Percentiles rank a stretch among this genome's conserved stretches.
Evolutionary conservation across 2,888 invertebrate species (phyloP).

Genomic region (Dasysyrphus tricinctus): DNA sequence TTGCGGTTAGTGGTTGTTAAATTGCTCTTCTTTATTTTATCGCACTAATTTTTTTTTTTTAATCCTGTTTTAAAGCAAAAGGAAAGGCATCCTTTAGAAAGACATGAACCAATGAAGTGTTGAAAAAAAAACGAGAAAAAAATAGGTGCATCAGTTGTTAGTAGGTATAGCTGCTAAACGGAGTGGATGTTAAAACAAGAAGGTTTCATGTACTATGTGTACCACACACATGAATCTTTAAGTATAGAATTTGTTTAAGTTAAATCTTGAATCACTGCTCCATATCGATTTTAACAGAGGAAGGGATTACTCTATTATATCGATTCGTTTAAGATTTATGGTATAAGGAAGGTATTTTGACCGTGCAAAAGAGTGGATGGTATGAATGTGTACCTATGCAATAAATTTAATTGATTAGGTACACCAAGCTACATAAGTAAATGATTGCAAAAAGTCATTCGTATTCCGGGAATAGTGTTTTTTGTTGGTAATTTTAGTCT

Average conservation of each 20-base stretch:
- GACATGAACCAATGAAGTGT: background rate
- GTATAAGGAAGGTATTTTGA: background rate
- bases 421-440: too few species aligned
- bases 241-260: background rate
- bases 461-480: too few species aligned
- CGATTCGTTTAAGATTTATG: background rate
- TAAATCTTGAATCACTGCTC: background rate
- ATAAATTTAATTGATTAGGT: too few species aligned
- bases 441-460: too few species aligned
- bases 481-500: too few species aligned
- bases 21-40: constrained; percentile 34
- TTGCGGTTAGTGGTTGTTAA: constrained; percentile 15
- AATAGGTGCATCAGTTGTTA: background rate
- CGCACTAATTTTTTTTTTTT: background rate
- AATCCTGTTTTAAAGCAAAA: background rate
- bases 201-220: background rate
- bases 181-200: background rate
- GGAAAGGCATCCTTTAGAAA: background rate
- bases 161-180: constrained; percentile 6
- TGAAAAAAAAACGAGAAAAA: background rate
- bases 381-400: too few species aligned
- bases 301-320: background rate
- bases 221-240: constrained; percentile 9
- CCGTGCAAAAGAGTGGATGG: background rate
- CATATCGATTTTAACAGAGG: background rate